A percentile compares a stretch with the other conserved stretches of the same genome.
phyloP scores from a whole-genome alignment of 2,888 invertebrate genomes.

The Tanypteryx hageni region DNA sequence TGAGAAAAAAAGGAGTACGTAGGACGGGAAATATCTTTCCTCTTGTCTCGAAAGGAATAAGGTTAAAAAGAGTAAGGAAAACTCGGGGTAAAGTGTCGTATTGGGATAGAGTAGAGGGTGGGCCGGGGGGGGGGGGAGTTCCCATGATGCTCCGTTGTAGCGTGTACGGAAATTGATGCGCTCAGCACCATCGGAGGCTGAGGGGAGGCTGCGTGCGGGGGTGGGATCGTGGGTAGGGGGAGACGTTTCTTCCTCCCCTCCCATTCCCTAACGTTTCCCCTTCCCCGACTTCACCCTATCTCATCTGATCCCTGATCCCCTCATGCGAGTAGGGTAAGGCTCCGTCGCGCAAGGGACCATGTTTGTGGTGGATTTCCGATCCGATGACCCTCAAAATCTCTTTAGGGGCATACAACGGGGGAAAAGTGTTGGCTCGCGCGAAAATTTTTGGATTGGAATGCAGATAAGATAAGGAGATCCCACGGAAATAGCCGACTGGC shows the following conservation, averaged over 20 bases:
- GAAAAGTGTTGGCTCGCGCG: neutral
- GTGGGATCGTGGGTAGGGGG: too few species aligned
- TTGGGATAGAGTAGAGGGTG: neutral
- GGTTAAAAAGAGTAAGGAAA: too few species aligned
- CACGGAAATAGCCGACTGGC: neutral
- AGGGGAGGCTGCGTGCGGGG: too few species aligned
- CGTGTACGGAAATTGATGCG: slow-evolving; percentile 10
- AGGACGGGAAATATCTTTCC: too few species aligned
- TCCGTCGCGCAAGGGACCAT: slow-evolving; percentile 13
- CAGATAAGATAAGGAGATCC: neutral
- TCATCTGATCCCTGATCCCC: neutral
- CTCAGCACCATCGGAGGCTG: neutral
- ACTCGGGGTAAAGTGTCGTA: neutral
- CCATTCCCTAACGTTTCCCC: neutral
- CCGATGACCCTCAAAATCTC: slow-evolving; percentile 23
- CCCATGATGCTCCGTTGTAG: neutral
- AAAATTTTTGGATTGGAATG: neutral
- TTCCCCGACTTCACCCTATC: neutral
- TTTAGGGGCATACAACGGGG: slow-evolving; percentile 5
- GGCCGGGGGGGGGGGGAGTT: neutral
- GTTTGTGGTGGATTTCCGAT: slow-evolving; percentile 15
- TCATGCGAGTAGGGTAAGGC: slow-evolving; percentile 16
- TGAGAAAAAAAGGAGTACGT: too few species aligned
- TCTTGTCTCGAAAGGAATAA: too few species aligned
- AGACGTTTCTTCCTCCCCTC: neutral